Base-by-base conservation (phyloP, 2,113 vertebrate species). In the Chlorodrepanis virens region DNA sequence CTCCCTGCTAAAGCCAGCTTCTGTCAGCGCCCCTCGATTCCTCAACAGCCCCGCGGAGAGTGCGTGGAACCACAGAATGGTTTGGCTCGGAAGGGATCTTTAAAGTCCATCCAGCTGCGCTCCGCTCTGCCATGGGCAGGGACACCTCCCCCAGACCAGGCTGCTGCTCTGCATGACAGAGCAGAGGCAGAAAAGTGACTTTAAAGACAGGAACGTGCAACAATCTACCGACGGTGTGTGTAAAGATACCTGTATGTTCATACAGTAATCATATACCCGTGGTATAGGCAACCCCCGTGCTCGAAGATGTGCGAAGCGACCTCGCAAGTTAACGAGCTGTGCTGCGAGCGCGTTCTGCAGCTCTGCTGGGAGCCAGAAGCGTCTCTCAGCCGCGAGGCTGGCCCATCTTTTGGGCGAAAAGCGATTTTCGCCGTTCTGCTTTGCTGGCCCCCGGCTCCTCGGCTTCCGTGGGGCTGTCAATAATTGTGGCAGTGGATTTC, bases 281-380 rank as follows among this genome's bases (percentile, higher is more conserved):
- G 23, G 11, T 2, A 10, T 0, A 15, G 47, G 14, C 5, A 31
- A 4, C 5, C 18, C 19, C 14, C 8, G 0, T 2, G 18, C 27
- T 44, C 18, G 35, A 6, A 1, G 13, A 8, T 7, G 35, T 17
- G 35, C 33, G 6, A 52, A 59, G 54, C 23, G 18, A 1, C 53
- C 8, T 0, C 27, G 0, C 2, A 5, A 37, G 3, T 4, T 11
- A 21, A 1, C 1, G 10, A n/a, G 50, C 37, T 45, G 54, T 1
- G 52, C 27, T 69, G 3, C 9, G 24, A 47, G n/a, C 18, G 2
- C 0, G 14, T 13, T 31, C 65, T 3, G 89, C 3, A 40, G 28
- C 87, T 39, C 61, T 89, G 87, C 61, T 33, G 31, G 11, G 22
- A 45, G 81, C 24, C 12, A 12, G 22, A 23, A 40, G 16, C 45